Conservation (phyloP, 2,888 invertebrate genomes). For the Stramonita haemastoma region DNA sequence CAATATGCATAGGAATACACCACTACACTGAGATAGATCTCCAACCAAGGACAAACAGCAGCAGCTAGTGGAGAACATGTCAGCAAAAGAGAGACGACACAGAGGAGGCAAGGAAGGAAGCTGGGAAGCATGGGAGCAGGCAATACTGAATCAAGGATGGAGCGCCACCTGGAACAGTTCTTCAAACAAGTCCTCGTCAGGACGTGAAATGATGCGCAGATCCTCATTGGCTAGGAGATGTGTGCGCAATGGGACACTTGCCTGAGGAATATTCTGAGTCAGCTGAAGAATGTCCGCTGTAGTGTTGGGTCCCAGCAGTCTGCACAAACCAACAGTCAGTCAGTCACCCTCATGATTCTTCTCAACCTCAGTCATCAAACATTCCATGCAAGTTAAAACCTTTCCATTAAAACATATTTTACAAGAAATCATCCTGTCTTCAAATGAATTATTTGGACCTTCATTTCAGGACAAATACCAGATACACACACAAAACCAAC, state of each 20-base stretch:
- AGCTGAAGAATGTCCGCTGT: slow-evolving; percentile 80
- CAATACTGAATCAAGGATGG: background rate
- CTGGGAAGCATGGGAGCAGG: background rate
- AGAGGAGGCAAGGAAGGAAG: background rate
- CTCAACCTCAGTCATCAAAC: too few relatives aligned
- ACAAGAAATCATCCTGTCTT: too few relatives aligned
- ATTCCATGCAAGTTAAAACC: too few relatives aligned
- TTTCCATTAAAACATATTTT: too few relatives aligned
- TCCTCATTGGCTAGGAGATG: slow-evolving; percentile 75
- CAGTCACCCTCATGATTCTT: background rate
- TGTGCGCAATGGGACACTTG: slow-evolving; percentile 71
- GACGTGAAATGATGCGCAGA: slow-evolving; percentile 71
- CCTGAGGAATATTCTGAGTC: slow-evolving; percentile 76
- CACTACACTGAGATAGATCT: too few relatives aligned
- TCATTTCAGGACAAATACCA: too few relatives aligned
- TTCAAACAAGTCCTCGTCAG: slow-evolving; percentile 76
- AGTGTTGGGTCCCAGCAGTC: slow-evolving; percentile 79
- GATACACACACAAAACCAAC: too few relatives aligned
- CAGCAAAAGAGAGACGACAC: too few relatives aligned
- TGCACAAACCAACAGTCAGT: slow-evolving; percentile 59
- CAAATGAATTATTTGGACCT: too few relatives aligned
- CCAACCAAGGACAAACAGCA: too few relatives aligned
- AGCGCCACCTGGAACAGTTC: slow-evolving; percentile 73
- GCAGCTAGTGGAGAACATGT: too few relatives aligned
- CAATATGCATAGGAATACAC: too few relatives aligned